phyloP scores from a whole-genome alignment of 2,113 vertebrate species.

The Coryphaenoides rupestris region DNA sequence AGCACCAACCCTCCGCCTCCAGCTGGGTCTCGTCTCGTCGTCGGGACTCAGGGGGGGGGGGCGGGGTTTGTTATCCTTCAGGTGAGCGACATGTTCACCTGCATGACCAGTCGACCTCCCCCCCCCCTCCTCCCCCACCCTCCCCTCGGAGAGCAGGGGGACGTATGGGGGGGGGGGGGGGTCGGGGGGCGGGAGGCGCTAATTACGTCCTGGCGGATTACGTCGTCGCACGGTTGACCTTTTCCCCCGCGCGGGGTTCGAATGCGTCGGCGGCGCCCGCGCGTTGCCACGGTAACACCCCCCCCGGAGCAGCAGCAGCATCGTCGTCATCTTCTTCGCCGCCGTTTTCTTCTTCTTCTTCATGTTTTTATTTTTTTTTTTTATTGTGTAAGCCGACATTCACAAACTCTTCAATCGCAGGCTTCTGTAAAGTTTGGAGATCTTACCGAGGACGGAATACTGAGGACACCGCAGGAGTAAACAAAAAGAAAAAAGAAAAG shows the following conservation, averaged over 20 bases:
- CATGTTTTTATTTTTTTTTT: neutral
- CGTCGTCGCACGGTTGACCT: slow-evolving; percentile 43
- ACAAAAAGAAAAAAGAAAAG: no score
- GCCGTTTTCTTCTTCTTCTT: no score
- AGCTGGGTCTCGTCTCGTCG: neutral
- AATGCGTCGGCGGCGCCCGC: no score
- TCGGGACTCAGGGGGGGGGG: slow-evolving; percentile 23
- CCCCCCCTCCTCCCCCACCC: slow-evolving; percentile 7
- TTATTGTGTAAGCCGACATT: neutral
- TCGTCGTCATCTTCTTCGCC: neutral
- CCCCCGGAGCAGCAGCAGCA: no score
- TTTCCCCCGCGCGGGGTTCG: slow-evolving; percentile 40
- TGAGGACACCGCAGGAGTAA: slow-evolving; percentile 38
- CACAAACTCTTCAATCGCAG: slow-evolving; percentile 8
- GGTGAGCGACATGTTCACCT: slow-evolving; percentile 32
- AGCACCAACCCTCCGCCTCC: slow-evolving; percentile 26
- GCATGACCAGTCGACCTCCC: slow-evolving; percentile 26
- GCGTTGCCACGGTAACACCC: no score
- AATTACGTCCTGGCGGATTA: slow-evolving; percentile 36
- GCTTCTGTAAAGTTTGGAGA: slow-evolving; percentile 30
- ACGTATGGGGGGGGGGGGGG: slow-evolving; percentile 29
- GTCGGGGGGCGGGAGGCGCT: slow-evolving; percentile 15
- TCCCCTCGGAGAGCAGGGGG: slow-evolving; percentile 24
- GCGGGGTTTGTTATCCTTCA: slow-evolving; percentile 14
- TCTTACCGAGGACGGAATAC: slow-evolving; percentile 53